Evolutionary conservation across 2,797 vertebrate genomes (phyloP).

Genomic region (Sebastes hopkinsi): DNA sequence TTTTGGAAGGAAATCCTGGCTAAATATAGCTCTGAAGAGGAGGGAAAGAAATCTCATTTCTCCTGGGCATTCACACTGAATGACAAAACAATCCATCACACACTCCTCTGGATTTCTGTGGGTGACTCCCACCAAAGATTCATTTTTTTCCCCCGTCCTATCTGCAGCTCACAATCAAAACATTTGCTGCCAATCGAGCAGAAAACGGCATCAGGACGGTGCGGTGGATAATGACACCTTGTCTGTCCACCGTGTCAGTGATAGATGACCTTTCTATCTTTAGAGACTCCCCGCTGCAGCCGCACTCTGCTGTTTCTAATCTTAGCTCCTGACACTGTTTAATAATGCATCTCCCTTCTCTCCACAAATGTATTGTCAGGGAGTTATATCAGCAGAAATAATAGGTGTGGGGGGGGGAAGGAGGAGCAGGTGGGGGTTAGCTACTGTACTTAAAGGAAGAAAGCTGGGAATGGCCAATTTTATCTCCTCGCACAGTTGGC

Average conservation of each 20-base stretch:
- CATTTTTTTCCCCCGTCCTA: not conserved
- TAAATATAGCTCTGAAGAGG: constrained; percentile 54
- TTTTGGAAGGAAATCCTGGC: constrained; percentile 42
- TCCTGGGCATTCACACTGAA: constrained; percentile 32
- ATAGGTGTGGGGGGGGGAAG: not conserved
- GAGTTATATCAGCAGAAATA: constrained; percentile 64
- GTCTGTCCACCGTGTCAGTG: constrained; percentile 52
- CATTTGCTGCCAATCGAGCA: constrained; percentile 39
- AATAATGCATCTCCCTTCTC: constrained; percentile 77
- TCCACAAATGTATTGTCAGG: constrained; percentile 42
- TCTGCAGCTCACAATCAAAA: not conserved
- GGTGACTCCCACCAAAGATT: constrained; percentile 25
- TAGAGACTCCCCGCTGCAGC: constrained; percentile 59
- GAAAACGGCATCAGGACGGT: constrained; percentile 20
- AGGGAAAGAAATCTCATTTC: constrained; percentile 18
- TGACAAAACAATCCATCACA: constrained; percentile 63
- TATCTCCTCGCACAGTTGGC: constrained; percentile 31
- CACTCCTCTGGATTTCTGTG: constrained; percentile 3
- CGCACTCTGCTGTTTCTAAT: constrained; percentile 74
- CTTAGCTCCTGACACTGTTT: constrained; percentile 75
- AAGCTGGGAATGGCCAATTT: constrained; percentile 20
- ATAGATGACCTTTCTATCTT: constrained; percentile 81
- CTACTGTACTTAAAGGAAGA: constrained; percentile 44
- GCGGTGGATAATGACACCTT: constrained; percentile 53
- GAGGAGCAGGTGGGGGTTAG: not conserved